These are phyloP conservation scores for Sebastes minor DNA, from an alignment of 2,797 vertebrate species.

Conservation along the genomic window DNA sequence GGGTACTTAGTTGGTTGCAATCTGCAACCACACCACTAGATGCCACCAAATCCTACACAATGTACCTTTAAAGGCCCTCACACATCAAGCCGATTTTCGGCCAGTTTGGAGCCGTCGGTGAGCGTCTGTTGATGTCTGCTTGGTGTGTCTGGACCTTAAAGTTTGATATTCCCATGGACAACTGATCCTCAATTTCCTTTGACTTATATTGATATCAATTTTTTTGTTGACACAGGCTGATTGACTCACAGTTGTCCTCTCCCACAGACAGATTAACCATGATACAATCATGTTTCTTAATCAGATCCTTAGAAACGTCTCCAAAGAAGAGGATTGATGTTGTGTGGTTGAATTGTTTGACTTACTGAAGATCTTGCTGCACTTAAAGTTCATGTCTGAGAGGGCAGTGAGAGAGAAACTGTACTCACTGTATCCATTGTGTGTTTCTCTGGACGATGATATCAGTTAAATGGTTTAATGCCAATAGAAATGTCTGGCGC, in stretches of 20 bases:
- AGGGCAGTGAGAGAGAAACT: not conserved
- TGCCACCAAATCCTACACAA: too few species aligned
- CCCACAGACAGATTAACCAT: conserved; percentile 1
- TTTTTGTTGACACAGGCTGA: conserved; percentile 27
- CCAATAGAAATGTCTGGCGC: not conserved
- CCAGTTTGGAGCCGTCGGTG: too few species aligned
- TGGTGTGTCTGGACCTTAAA: not conserved
- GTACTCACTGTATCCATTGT: not conserved
- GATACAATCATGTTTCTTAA: not conserved
- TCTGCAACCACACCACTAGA: too few species aligned
- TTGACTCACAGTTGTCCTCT: not conserved
- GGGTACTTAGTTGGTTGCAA: too few species aligned
- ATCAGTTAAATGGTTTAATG: not conserved
- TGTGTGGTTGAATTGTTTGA: not conserved
- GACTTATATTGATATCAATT: conserved; percentile 10
- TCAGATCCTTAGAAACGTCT: not conserved
- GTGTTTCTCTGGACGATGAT: not conserved
- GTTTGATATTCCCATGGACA: not conserved
- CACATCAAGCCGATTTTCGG: too few species aligned
- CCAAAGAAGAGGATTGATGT: not conserved
- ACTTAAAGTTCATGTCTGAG: not conserved
- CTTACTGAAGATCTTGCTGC: not conserved
- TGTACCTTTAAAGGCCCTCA: too few species aligned
- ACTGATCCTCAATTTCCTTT: conserved; percentile 41
- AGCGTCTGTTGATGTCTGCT: too few species aligned